phyloP scores from a whole-genome alignment of 2,888 invertebrate species.

The Punctoribates punctum region DNA sequence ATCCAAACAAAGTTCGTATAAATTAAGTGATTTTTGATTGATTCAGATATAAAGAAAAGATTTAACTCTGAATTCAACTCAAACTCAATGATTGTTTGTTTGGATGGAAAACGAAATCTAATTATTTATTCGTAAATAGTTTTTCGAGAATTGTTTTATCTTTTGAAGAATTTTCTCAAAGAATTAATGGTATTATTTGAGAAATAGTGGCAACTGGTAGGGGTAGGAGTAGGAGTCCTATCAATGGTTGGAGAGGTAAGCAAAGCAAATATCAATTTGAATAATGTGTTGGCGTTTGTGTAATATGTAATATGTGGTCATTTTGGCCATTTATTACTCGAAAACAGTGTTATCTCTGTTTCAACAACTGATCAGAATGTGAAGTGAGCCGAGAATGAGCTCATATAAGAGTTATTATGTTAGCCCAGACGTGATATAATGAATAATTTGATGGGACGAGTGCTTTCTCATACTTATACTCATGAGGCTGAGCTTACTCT shows the following conservation, averaged over 20 bases:
- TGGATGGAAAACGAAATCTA: background rate
- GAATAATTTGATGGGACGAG: slow-evolving; percentile 30
- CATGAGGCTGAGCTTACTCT: background rate
- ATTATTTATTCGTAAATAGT: slow-evolving; percentile 2
- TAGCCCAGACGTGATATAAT: slow-evolving; percentile 25
- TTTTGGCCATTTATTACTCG: slow-evolving; percentile 10
- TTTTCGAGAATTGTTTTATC: background rate
- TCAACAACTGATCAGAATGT: slow-evolving; percentile 22
- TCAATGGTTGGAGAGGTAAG: too few species aligned
- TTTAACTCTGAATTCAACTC: too few species aligned
- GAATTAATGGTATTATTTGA: background rate
- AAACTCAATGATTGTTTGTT: too few species aligned
- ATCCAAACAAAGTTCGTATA: too few species aligned
- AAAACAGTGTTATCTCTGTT: slow-evolving; percentile 21
- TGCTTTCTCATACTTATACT: slow-evolving; percentile 21
- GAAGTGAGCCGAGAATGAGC: slow-evolving; percentile 23
- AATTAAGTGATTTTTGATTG: too few species aligned
- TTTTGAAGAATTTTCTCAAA: background rate
- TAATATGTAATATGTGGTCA: slow-evolving; percentile 20
- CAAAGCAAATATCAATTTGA: slow-evolving; percentile 29
- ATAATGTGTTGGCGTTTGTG: slow-evolving; percentile 12
- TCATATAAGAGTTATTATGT: slow-evolving; percentile 28
- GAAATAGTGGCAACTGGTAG: background rate
- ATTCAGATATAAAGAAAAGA: too few species aligned
- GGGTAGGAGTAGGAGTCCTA: too few species aligned